A percentile compares a stretch with the other conserved stretches of the same genome.
Evolutionary conservation across 1,140 invertebrate species (phyloP).

Genomic region (Bombus impatiens): DNA sequence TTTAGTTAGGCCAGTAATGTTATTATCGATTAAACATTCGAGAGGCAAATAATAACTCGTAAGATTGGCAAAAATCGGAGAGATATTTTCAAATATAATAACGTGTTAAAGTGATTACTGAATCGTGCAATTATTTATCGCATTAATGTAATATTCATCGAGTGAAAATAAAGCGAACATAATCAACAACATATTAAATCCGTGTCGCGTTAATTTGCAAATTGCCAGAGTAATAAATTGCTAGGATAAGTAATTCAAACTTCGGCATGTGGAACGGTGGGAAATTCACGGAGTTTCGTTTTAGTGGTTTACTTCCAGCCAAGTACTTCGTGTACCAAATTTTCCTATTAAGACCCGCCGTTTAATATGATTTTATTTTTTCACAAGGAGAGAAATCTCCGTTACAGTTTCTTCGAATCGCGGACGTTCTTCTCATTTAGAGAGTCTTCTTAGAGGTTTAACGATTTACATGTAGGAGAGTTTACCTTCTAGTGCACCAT

Average conservation of each 20-base stretch:
- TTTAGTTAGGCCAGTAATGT: not conserved
- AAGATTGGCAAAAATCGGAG: not conserved
- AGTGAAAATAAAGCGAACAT: not conserved
- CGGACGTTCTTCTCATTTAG: too few relatives aligned
- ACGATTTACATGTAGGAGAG: not conserved
- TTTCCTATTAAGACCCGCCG: not conserved
- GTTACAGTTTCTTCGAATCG: not conserved
- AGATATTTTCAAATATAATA: not conserved
- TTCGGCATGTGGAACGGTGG: not conserved
- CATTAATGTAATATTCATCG: not conserved
- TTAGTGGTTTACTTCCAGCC: not conserved
- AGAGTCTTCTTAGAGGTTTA: not conserved
- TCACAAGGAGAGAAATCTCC: not conserved
- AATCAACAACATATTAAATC: not conserved
- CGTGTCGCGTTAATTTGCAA: slow-evolving; percentile 12
- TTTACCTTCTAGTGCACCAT: not conserved
- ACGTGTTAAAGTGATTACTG: not conserved
- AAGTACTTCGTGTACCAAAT: not conserved
- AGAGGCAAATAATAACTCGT: not conserved
- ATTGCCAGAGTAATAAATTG: slow-evolving; percentile 16
- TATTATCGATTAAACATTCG: not conserved
- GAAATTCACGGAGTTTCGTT: not conserved
- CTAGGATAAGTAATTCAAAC: not conserved
- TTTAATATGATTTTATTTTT: slow-evolving; percentile 24
- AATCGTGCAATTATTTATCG: not conserved